These are phyloP conservation scores for Chaitophorus viminalis DNA, from an alignment of 2,888 invertebrate species.

Conservation along the genomic window DNA sequence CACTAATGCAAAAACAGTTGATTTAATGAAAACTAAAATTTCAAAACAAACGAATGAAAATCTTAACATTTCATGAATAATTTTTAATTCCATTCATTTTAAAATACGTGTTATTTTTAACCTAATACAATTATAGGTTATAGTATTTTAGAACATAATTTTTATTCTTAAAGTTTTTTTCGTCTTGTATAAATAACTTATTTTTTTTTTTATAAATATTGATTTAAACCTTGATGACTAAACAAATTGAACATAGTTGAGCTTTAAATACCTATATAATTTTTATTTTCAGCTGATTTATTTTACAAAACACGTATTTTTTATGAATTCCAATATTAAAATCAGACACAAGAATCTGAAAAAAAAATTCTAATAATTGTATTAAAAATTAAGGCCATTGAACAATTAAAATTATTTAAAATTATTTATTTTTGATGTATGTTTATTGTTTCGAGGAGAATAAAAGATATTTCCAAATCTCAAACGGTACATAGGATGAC, in stretches of 20 bases:
- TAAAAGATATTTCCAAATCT: background rate
- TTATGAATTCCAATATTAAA: background rate
- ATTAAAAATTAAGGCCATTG: background rate
- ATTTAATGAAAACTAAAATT: constrained; percentile 17
- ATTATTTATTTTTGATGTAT: no score
- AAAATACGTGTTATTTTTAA: constrained; percentile 27
- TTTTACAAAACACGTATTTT: background rate
- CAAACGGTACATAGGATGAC: constrained; percentile 9
- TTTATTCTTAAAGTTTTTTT: constrained; percentile 3
- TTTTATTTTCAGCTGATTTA: background rate
- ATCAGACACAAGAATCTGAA: background rate
- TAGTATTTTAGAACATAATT: background rate
- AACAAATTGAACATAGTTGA: constrained; percentile 6
- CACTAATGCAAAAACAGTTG: background rate
- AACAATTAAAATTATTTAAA: background rate
- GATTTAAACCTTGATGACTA: background rate
- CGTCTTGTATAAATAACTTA: background rate
- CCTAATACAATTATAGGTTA: constrained; percentile 17
- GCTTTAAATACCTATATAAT: background rate
- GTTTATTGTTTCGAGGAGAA: background rate
- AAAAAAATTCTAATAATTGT: background rate
- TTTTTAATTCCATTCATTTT: constrained; percentile 19
- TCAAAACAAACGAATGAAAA: constrained; percentile 24
- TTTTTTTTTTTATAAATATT: constrained; percentile 20
- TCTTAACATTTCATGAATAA: background rate